Base-by-base conservation (phyloP, 2,797 vertebrate genomes). In the Falco columbarius region DNA sequence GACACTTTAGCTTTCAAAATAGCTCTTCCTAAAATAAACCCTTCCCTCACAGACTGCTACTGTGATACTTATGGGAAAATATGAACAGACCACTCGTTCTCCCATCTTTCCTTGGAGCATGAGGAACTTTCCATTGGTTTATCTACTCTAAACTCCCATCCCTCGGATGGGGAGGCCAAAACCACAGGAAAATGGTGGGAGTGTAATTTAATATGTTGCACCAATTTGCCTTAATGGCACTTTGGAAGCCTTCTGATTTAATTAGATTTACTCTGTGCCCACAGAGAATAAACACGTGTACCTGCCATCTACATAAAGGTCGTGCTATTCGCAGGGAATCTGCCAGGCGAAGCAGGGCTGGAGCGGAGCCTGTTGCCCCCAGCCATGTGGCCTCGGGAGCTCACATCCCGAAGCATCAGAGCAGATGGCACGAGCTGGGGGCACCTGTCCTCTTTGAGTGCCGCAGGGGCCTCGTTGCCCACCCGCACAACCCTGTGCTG, bases 1-100 rank as follows among this genome's bases (percentile, higher is more conserved):
- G 96, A 97, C 96, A 97, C 96, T 97, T 97, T 29, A 91, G 96
- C 82, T 97, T 97, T 95, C 93, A 95, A 97, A 97, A 96, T 97
- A 97, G 90, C 93, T 96, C 79, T 97, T 96, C 96, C 90, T 83
- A 96, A 96, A 96, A 97, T 97, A 97, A 97, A 92, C 79, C 65
- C 49, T 96, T 95, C 93, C 77, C 88, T 96, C 91, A 96, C 91
- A 96, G 93, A 72, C 90, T 92, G 97, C 95, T 96, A 92, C 94
- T 97, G 94, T 96, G 90, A 83, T 95, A 81, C 89, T 95, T 94
- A 89, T 92, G 94, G 95, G 95, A 97, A 97, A 97, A 97, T 77
- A 49, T 75, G 96, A 97, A 93, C 94, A 96, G 93, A 85, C 95
- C 94, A 89, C 83, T 96, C 27, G 0, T 95, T 96, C 89, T 96